Conservation (phyloP, 2,113 vertebrate genomes). For the Puffinus mauretanicus region DNA sequence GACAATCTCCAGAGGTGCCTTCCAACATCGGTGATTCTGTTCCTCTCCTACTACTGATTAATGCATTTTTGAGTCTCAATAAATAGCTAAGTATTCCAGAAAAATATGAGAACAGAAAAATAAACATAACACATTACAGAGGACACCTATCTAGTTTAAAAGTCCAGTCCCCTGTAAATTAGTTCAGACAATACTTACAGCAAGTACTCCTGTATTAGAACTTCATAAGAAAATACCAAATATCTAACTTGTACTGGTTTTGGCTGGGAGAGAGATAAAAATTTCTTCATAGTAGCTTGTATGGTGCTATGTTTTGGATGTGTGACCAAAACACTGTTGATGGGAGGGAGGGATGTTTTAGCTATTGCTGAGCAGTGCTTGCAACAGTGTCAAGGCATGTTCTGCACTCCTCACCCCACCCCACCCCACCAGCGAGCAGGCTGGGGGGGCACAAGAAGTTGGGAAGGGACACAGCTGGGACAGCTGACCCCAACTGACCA, state of each 20-base stretch:
- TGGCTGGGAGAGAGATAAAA: background rate
- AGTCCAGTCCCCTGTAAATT: background rate
- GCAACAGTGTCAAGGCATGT: background rate
- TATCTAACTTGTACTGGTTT: background rate
- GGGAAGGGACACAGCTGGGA: background rate
- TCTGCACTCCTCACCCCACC: background rate
- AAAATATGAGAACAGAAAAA: background rate
- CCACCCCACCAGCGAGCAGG: fast-evolving
- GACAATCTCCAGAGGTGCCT: background rate
- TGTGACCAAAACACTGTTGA: background rate
- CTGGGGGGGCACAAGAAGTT: background rate
- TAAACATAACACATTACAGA: background rate
- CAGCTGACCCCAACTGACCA: background rate
- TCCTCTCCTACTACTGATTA: background rate
- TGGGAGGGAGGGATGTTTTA: background rate
- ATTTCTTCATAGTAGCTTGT: background rate
- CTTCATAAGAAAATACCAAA: background rate
- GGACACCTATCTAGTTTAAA: background rate
- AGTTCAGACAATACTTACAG: background rate
- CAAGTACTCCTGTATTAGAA: background rate
- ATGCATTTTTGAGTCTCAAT: background rate
- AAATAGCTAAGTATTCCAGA: background rate
- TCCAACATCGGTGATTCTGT: background rate
- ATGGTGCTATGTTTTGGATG: background rate
- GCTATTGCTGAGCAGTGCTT: background rate